Evolutionary conservation across 2,797 vertebrate species (phyloP), one percentile per base, ranked within the genome.

Genomic region (Semaprochilodus insignis): DNA sequence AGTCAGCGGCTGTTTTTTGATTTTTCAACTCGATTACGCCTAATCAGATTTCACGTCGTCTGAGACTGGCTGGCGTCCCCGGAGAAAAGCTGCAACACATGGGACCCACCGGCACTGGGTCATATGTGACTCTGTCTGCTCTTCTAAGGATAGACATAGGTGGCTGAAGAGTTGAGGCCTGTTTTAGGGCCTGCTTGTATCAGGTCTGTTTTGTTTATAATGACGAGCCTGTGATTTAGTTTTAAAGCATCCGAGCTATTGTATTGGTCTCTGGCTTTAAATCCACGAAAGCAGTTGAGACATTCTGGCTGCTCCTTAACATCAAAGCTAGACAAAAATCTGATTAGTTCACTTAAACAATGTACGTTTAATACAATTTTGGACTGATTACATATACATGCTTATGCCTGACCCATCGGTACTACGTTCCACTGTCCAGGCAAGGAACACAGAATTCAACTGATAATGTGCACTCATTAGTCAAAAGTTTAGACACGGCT

Each of bases 1-100:
- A 69, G 66, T 19, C 17, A 44, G 66, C 63, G 60, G 36, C n/a
- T 69, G 31, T 31, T 31, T 27, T 70, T 48, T 44, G 73, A 76
- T 65, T 81, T 60, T 81, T 76, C 66, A 81, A 82, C 74, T 77
- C 69, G 17, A 54, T 77, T 82, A 71, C 25, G 4, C 14, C n/a
- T 70, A 82, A 82, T 82, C 60, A 51, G 74, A 77, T 82, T 82
- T 82, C 31, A 77, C 55, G 48, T 81, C 4, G 17, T 17, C 25
- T 40, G 57, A 40, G 66, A 70, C 25, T 15, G 31, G 5, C 69
- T 27, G 48, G 69, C 44, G 44, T 34, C 69, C 48, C 44, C 44
- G 34, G 59, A 63, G 79, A 54, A 69, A 21, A 44, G 66, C 36
- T 44, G 19, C 66, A 69, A 23, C 66, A 23, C 3, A 10, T 23